Evolutionary conservation across 2,797 vertebrate genomes (phyloP).

Genomic region (Mormyrus proboscirostris): DNA sequence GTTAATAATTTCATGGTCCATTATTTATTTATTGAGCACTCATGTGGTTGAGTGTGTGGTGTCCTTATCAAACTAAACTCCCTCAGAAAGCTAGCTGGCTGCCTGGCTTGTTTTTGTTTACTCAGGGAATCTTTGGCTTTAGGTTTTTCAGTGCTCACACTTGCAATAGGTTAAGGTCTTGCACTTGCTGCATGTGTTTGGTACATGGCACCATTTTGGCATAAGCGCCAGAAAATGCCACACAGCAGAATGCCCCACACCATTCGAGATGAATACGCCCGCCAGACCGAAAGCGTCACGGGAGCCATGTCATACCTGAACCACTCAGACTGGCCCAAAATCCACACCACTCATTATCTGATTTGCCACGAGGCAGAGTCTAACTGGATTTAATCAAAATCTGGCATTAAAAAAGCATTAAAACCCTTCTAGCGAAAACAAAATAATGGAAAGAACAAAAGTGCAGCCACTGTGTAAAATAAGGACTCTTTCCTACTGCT

Average conservation of each 20-base stretch:
- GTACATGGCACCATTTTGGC: background rate
- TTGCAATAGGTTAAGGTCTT: background rate
- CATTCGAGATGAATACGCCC: background rate
- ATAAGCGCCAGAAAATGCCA: background rate
- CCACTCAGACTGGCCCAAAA: background rate
- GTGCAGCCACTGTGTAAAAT: background rate
- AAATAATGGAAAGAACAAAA: background rate
- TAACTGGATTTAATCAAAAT: background rate
- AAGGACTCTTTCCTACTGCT: background rate
- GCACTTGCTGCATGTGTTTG: background rate
- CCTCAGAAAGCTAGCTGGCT: background rate
- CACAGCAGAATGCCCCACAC: background rate
- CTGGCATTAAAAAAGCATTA: conserved; percentile 8
- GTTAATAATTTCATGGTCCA: background rate
- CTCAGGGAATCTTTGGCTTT: background rate
- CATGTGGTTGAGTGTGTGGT: background rate
- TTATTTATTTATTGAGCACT: background rate
- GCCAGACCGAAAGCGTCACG: background rate
- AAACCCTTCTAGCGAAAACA: background rate
- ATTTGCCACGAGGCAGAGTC: background rate
- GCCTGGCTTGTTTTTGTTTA: background rate
- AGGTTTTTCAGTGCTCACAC: background rate
- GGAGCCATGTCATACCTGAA: background rate
- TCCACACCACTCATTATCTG: background rate
- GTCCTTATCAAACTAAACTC: background rate